phyloP scores from a whole-genome alignment of 1,140 invertebrate species.

The Coptotermes formosanus region DNA sequence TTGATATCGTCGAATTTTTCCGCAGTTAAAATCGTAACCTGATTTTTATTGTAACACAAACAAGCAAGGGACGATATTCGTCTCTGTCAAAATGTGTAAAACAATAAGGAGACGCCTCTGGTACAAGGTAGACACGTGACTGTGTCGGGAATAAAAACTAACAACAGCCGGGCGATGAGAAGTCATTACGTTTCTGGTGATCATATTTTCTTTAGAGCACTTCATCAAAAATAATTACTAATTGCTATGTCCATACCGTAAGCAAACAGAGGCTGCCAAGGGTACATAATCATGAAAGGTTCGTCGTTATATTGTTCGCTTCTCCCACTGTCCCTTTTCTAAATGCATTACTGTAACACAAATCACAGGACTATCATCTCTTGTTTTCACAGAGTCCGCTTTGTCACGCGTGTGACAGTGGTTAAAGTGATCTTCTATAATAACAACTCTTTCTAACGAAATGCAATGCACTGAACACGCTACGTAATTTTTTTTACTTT shows the following conservation, averaged over 20 bases:
- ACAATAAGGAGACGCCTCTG: not conserved
- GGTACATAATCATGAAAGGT: not conserved
- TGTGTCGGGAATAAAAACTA: not conserved
- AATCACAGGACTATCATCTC: not conserved
- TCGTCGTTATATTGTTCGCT: not conserved
- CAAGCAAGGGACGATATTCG: too few relatives aligned
- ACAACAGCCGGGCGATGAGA: constrained; percentile 16
- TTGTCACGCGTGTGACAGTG: not conserved
- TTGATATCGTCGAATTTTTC: too few relatives aligned
- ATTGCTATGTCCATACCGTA: not conserved
- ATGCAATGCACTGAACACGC: not conserved
- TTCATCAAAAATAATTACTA: not conserved
- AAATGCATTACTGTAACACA: not conserved
- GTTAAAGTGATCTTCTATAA: not conserved
- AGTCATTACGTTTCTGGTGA: constrained; percentile 21
- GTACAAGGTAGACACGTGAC: not conserved
- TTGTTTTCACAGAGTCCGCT: not conserved
- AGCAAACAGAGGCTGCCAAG: not conserved
- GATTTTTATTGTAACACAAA: too few relatives aligned
- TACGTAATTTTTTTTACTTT: not conserved
- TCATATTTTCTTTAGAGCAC: constrained; percentile 1
- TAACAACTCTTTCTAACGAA: too few relatives aligned
- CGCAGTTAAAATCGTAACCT: too few relatives aligned
- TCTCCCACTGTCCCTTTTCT: not conserved
- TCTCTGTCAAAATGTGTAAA: too few relatives aligned